Base-by-base conservation (phyloP, 2,888 invertebrate genomes). In the Thalpophila matura region DNA sequence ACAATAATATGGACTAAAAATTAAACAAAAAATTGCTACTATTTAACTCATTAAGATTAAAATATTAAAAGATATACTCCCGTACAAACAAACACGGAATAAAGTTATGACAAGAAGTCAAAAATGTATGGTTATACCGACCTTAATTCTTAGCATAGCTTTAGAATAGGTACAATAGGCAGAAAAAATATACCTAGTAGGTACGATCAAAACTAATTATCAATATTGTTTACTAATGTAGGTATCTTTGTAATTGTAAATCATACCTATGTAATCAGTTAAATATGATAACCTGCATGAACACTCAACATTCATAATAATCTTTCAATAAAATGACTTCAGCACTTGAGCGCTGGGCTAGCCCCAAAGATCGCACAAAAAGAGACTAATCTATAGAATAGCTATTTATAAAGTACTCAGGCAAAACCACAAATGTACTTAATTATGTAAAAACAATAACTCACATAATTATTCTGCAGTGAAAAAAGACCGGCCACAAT, bases 341-440 rank as follows among this genome's bases (percentile, higher is more conserved):
- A 29, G 18, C 10, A 2, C 9, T 22, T 12, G 14, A 22, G n/a
- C 18, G 24, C 24, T 57, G 46, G 58, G 37, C 29, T 59, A 51
- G 27, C 18, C 59, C 59, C 35, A 6, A 22, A 16, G n/a, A 18
- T 12, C 38, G 22, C 18, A 57, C 18, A 58, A 53, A 37, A 69
- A 58, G 3, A 31, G 20, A 58, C 22, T 33, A 53, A 63, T 53
- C 20, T 63, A 43, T n/a, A 20, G 3, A 50, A 51, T 57, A 33
- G 16, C 22, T 24, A 53, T 63, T 64, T 43, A 42, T 16, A 12
- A 43, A 40, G 22, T 43, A 26, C 14, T 46, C n/a, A 14, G 20
- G 16, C 33, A 47, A 64, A 70, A 64, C 64, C 54, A 50, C 50
- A 64, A 29, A 38, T 5, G 14, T 9, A 24, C 14, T 22, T 42